These are phyloP conservation scores for Forpus xanthops DNA, from an alignment of 2,797 vertebrate genomes.

Conservation along the genomic window DNA sequence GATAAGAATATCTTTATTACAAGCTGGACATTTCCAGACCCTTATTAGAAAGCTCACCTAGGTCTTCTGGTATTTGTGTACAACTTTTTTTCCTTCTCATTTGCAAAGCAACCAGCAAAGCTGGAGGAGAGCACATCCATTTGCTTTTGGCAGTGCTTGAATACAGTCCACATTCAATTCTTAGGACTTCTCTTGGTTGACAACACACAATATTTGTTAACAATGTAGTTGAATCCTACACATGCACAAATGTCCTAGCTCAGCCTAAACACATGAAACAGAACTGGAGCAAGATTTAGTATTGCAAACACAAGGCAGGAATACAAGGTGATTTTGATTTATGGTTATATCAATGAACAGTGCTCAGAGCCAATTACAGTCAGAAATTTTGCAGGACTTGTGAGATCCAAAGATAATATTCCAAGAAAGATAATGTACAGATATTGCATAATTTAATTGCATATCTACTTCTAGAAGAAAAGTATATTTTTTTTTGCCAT, in stretches of 20 bases:
- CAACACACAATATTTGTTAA: background rate
- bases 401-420: background rate
- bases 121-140: background rate
- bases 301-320: background rate
- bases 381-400: rapidly evolving
- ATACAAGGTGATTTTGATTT: background rate
- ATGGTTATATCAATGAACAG: background rate
- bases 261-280: background rate
- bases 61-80: background rate
- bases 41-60: background rate
- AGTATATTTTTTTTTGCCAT: background rate
- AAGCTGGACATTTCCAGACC: background rate
- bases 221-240: background rate
- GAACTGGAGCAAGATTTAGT: background rate
- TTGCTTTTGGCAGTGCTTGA: background rate
- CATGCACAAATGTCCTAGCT: background rate
- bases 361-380: background rate
- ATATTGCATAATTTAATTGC: background rate
- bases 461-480: background rate
- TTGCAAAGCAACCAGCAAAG: background rate
- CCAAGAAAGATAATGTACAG: background rate
- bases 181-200: background rate
- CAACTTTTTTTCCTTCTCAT: background rate
- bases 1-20: background rate
- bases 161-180: background rate